These are phyloP conservation scores for Peromyscus melanophrys DNA, from an alignment of 2,797 vertebrate species.

Conservation along the genomic window DNA sequence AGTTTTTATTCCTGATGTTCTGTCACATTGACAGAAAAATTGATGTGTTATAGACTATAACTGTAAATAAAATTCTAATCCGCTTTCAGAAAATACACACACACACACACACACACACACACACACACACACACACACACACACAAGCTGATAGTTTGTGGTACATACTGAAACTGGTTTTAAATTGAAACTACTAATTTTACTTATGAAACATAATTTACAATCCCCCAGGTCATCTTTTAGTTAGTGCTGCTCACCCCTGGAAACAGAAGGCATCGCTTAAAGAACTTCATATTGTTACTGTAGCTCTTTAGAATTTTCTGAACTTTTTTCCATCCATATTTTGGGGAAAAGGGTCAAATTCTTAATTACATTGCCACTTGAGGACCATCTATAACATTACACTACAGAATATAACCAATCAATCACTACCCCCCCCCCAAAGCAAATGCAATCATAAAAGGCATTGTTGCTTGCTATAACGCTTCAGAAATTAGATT, in stretches of 20 bases:
- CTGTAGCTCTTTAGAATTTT: background rate
- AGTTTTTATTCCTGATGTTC: background rate
- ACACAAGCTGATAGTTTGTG: background rate
- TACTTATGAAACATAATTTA: background rate
- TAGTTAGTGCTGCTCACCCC: fast-evolving
- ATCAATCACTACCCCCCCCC: background rate
- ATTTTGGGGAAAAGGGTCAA: background rate
- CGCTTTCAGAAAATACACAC: background rate
- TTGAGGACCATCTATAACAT: background rate
- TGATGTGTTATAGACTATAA: no score
- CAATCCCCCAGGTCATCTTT: background rate
- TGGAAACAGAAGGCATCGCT: background rate
- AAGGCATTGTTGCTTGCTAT: background rate
- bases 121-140: background rate
- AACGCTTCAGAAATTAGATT: background rate
- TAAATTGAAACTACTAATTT: background rate
- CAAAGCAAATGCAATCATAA: background rate
- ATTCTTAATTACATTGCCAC: background rate
- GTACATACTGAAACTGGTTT: background rate
- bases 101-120: background rate
- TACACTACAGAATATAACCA: background rate
- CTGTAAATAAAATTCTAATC: background rate
- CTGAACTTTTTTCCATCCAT: background rate
- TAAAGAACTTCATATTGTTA: background rate
- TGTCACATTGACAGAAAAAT: background rate